Base-by-base conservation (phyloP, 2,797 vertebrate species). In the Buceros bicornis region DNA sequence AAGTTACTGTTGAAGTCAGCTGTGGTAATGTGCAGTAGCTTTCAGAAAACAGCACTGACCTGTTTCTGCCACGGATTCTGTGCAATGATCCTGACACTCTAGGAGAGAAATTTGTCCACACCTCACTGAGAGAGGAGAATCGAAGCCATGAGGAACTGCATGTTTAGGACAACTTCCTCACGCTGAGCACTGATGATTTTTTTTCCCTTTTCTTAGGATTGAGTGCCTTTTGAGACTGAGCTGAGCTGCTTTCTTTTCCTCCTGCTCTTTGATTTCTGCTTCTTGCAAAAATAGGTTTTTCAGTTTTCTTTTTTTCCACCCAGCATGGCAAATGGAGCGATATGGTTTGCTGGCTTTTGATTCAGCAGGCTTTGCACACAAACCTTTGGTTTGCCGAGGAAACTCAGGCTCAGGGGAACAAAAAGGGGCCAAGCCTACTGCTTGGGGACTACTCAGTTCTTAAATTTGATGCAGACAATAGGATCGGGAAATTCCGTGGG, bases 1-100 rank as follows among this genome's bases (percentile, higher is more conserved):
- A 95, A 95, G 86, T 90, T 96, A 79, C 31, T 89, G 58, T 84
- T 84, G 82, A 88, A 96, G 60, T 91, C 77, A 90, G 29, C 77
- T 93, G 74, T 66, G 62, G 31, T 73, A 90, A 86, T 62, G 51
- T 76, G 76, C 77, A 94, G 17, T 84, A 95, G 73, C 56, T 89
- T 95, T 40, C 43, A 84, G 77, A 22, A 87, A 94, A 87, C 25
- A 66, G 16, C 33, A 8, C 28, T 94, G 42, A 79, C 90, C 82
- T 90, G 77, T 50, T 88, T 91, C 60, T 90, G 33, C 29, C 43
- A 17, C 51, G 31, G 31, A 73, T 56, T 86, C 16, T 3, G 2
- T 62, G 33, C 66, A 66, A 42, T 0, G 2, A 11, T 85, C 20
- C 17, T 82, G 53, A 17, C 8, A 24, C 22, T 73, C 11, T 12